Evolutionary conservation across 2,797 vertebrate genomes (phyloP), one percentile per base, ranked within the genome.

Genomic region (Hippocampus kuda): DNA sequence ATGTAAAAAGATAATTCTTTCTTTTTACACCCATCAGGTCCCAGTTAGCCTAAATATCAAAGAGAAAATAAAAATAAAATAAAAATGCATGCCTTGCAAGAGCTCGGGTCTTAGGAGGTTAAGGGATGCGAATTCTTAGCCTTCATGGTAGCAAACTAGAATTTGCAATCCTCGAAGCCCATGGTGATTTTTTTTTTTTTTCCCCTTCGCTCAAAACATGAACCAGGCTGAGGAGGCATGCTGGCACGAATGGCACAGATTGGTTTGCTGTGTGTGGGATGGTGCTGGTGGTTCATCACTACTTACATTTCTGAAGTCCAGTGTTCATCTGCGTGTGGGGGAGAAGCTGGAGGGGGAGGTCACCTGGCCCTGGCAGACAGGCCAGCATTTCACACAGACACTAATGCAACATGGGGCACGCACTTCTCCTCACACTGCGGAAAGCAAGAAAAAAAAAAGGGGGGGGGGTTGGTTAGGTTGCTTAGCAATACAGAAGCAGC

Each of bases 281-380:
- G 16, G 38, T 38, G 30, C 30, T 61, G 22, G 22, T 10, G 12
- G 61, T 22, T 63, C 61, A 63, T 27, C 53, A 70, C 73, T 87
- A 96, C 95, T 97, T 92, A 98, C 96, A 99, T 99, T 99, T 98
- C 95, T 97, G 96, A 96, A 94, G 94, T 96, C 96, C 95, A 97
- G 95, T 94, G 95, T 98, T 98, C 97, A 99, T 98, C 95, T 99
- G 95, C 94, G 93, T 94, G 93, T 95, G 94, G 93, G 95, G 93
- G 91, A 95, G 94, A 95, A 96, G 94, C 93, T 94, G 95, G 89
- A 97, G 93, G 93, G 94, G 94, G 92, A 94, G 94, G 92, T 98
- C 95, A 91, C 93, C 93, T 94, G 94, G 95, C 93, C 95, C 93
- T 91, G 94, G 94, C 79, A 96, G 93, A 93, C 95, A 99, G 95